Evolutionary conservation across 2,797 vertebrate genomes (phyloP), one percentile per base, ranked within the genome.

Genomic region (Lacerta viridis): DNA sequence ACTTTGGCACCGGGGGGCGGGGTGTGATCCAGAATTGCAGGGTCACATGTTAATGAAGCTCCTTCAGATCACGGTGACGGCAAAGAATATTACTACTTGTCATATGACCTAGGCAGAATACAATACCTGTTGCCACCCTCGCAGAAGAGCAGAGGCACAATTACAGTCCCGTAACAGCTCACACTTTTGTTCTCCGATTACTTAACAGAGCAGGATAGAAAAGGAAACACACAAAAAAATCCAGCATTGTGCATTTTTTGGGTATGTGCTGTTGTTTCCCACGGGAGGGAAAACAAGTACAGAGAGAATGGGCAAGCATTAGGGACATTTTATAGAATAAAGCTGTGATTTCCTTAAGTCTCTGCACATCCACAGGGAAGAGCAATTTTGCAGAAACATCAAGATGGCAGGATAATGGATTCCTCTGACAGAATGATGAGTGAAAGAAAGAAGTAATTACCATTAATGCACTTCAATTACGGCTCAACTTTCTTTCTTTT

Each of bases 401-500:
- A 92, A 96, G 95, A 96, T 95, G 96, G 94, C 92, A 93, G 92
- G 94, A 96, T 97, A 97, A 97, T 97, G 96, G 96, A 96, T 97
- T 96, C 96, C 95, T 97, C 95, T 96, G 96, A 97, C 98, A 98
- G 96, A 97, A 97, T 98, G 98, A 98, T 97, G 97, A 97, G 98
- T 98, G 98, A 97, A 97, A 97, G 97, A 98, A 97, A 97, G 97
- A 96, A 95, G 96, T 97, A 97, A 98, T 98, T 98, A 97, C 97
- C 93, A 96, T 97, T 98, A 98, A 98, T 98, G 97, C 97, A 97
- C 97, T 97, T 98, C 98, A 98, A 98, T 98, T 98, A 98, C 77
- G 93, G 96, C 94, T 95, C 96, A 91, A 90, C 90, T 96, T 97
- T 96, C 95, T 95, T 96, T 89, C 77, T 11, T 80, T 85, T 55